A percentile compares a stretch with the other conserved stretches of the same genome.
These are phyloP conservation scores for Salvator merianae DNA, from an alignment of 2,113 vertebrate genomes.

Conservation along the genomic window DNA sequence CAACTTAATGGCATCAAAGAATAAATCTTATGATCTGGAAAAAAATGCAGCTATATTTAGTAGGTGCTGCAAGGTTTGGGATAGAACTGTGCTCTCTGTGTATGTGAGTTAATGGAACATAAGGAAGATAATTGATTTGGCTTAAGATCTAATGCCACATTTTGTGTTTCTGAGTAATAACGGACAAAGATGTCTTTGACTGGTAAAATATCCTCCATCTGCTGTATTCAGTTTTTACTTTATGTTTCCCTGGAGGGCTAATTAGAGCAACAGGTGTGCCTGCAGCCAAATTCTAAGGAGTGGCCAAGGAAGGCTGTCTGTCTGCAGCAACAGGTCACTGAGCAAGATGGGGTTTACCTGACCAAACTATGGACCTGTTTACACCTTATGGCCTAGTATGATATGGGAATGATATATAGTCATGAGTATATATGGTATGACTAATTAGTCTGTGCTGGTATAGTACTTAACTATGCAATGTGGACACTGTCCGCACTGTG, in stretches of 20 bases:
- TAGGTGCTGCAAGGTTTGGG: neutral
- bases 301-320: constrained; percentile 2
- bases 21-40: too few relatives aligned
- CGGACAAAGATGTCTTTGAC: neutral
- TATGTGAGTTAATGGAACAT: neutral
- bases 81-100: neutral
- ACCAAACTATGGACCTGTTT: too few relatives aligned
- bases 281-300: neutral
- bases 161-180: neutral
- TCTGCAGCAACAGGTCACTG: constrained; percentile 11
- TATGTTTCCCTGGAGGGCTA: neutral
- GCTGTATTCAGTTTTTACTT: neutral
- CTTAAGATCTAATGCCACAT: neutral
- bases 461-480: too few relatives aligned
- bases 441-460: too few relatives aligned
- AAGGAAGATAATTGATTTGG: neutral
- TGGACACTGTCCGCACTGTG: too few relatives aligned
- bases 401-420: too few relatives aligned
- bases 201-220: neutral
- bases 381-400: too few relatives aligned
- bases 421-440: too few relatives aligned
- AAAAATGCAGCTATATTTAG: neutral
- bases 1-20: too few relatives aligned
- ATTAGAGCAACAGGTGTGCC: neutral
- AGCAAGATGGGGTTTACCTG: neutral